Evolutionary conservation across 1,140 invertebrate species (phyloP), one percentile per base, ranked within the genome.

Genomic region (Calephelis nemesis): DNA sequence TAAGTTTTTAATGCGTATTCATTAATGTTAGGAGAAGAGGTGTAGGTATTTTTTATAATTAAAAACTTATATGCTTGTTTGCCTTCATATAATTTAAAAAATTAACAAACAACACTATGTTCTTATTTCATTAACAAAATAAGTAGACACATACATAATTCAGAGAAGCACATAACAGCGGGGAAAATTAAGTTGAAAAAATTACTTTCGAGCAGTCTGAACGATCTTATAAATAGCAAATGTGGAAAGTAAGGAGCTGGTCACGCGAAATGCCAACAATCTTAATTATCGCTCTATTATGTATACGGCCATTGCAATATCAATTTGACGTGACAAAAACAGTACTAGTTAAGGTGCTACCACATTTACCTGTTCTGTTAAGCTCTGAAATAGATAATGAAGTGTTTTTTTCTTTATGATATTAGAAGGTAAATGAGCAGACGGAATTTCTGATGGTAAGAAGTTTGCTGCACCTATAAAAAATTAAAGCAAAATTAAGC

Each of bases 131-230:
- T 54, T 54, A 64, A 71, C 47, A 73, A 62, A 47, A 65, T 64
- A n/a, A 64, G 42, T 66, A 74, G 60, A 72, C 68, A 68, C 75
- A 81, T 82, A 79, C 72, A 78, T 74, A 82, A 82, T 75, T 72
- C 75, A 75, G 72, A 15, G 69, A 63, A 9, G 30, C 49, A 65
- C 81, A 86, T 86, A 77, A 82, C 81, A 84, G 62, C 67, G 78
- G 81, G 72, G 81, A 86, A 86, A 86, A 78, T 79, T 58, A 13
- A 48, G 69, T 15, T 68, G 72, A 83, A 82, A 85, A 86, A 84
- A 77, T 75, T 81, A 86, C 82, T 86, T 83, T 86, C 82, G 54
- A 76, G 72, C 15, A 39, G 52, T 63, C 62, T 52, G 67, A 60
- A 13, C 68, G 73, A 73, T 82, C 81, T 83, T 81, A 76, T 81